These are phyloP conservation scores for Pelobates fuscus DNA, from an alignment of 2,113 vertebrate genomes.

Conservation along the genomic window DNA sequence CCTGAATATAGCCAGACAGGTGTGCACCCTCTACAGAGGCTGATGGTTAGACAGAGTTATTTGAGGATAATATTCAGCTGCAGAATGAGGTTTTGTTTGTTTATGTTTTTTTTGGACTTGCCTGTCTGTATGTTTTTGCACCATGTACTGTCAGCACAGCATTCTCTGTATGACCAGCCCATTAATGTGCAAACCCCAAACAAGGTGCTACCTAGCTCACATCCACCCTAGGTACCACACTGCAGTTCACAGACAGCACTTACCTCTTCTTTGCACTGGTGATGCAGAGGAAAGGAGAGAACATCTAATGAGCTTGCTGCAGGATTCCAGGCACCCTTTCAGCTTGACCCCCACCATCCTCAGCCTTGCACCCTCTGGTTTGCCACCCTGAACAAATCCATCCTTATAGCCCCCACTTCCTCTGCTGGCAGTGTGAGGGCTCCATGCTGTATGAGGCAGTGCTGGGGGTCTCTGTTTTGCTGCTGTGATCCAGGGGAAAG, in stretches of 20 bases:
- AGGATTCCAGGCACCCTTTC: constrained; percentile 15
- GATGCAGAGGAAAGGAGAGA: constrained; percentile 5
- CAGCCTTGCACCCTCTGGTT: neutral
- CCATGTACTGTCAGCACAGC: too few relatives aligned
- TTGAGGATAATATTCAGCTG: too few relatives aligned
- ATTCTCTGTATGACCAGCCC: too few relatives aligned
- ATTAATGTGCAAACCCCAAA: too few relatives aligned
- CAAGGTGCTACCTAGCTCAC: too few relatives aligned
- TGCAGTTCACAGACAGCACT: constrained; percentile 30
- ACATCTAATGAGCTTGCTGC: constrained; percentile 21
- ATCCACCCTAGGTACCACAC: neutral
- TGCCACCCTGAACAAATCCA: constrained; percentile 2
- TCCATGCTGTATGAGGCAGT: constrained; percentile 7
- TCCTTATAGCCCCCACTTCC: neutral
- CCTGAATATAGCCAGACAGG: too few relatives aligned
- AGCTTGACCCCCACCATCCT: constrained; percentile 1
- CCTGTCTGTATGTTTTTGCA: too few relatives aligned
- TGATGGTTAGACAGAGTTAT: too few relatives aligned
- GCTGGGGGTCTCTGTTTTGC: neutral
- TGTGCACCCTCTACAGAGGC: too few relatives aligned
- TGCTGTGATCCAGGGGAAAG: constrained; percentile 6
- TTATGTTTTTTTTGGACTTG: too few relatives aligned
- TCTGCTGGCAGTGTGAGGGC: neutral
- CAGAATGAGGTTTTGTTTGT: too few relatives aligned
- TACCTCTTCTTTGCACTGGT: constrained; percentile 25